Evolutionary conservation across 2,797 vertebrate species (phyloP), one percentile per base, ranked within the genome.

Genomic region (Poecilia picta): DNA sequence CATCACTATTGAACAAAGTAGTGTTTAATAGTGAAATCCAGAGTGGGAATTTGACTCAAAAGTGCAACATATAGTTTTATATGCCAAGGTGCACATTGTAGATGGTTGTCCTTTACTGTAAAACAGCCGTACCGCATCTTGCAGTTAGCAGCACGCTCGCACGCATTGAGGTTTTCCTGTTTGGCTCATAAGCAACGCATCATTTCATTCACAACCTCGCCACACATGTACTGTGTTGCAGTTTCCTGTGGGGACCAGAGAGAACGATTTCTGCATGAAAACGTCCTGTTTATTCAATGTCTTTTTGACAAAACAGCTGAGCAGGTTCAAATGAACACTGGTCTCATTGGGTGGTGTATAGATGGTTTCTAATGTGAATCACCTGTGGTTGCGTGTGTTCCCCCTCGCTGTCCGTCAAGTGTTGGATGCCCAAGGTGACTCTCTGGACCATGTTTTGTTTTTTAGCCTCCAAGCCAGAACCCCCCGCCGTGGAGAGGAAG

Each of bases 401-500:
- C 64, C 28, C 55, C 2, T 74, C 53, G 7, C 28, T 78, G 41
- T 74, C 51, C 76, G 31, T 74, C 51, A 36, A 79, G 47, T 59
- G 64, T 81, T 49, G 72, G n/a, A 74, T 73, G 5, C 13, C 57
- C 31, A n/a, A 41, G 28, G 33, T 85, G 71, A 88, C 53, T 43
- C 8, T 76, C 25, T 73, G 76, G 46, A 88, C 68, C 79, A 95
- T 95, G 94, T 93, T 95, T 89, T 76, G 62, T 87, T 95, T 94
- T 89, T 77, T 88, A 99, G 98, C 90, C 91, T 92, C 89, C 80
- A 98, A 96, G 89, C 96, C 97, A 25, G 98, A 99, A n/a, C 85
- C 96, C 79, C 91, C 95, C 45, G 59, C 88, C 78, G 85, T 87
- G 57, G 97, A 99, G 88, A 98, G 95, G 92, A 98, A 97, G 81